Conservation (phyloP, 2,113 vertebrate genomes). For the Gymnarchus niloticus region DNA sequence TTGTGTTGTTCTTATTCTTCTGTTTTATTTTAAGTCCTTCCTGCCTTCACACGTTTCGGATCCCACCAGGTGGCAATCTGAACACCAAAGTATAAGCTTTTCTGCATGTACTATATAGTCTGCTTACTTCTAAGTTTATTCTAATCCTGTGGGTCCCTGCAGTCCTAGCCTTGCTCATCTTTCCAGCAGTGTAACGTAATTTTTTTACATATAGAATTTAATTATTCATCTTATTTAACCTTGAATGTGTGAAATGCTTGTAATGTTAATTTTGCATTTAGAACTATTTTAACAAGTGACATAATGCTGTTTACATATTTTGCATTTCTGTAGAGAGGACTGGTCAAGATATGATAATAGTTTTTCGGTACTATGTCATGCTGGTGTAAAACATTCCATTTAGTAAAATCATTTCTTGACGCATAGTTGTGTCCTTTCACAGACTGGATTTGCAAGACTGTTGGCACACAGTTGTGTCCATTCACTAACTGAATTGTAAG, state of each 20-base stretch:
- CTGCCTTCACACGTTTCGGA: slow-evolving; percentile 28
- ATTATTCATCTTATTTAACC: not conserved
- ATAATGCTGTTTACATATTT: not conserved
- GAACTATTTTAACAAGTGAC: not conserved
- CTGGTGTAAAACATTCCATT: not conserved
- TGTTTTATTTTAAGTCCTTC: slow-evolving; percentile 35
- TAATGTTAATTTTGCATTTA: not conserved
- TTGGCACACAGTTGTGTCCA: too few species aligned
- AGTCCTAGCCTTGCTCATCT: slow-evolving; percentile 40
- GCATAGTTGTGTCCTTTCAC: too few species aligned
- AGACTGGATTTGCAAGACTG: too few species aligned
- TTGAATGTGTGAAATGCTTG: not conserved
- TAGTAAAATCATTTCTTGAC: not conserved
- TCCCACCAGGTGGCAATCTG: slow-evolving; percentile 43
- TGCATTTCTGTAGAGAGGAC: not conserved
- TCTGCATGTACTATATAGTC: slow-evolving; percentile 17
- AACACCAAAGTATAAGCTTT: slow-evolving; percentile 36
- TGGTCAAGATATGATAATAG: not conserved
- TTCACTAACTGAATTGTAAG: too few species aligned
- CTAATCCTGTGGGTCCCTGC: slow-evolving; percentile 52
- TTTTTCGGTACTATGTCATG: not conserved
- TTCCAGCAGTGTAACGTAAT: slow-evolving; percentile 29
- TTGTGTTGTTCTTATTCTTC: slow-evolving; percentile 16
- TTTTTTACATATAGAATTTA: too few species aligned
- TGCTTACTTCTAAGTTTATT: not conserved